Conservation (phyloP, 1,140 invertebrate species). For the Drosophila mauritiana region DNA sequence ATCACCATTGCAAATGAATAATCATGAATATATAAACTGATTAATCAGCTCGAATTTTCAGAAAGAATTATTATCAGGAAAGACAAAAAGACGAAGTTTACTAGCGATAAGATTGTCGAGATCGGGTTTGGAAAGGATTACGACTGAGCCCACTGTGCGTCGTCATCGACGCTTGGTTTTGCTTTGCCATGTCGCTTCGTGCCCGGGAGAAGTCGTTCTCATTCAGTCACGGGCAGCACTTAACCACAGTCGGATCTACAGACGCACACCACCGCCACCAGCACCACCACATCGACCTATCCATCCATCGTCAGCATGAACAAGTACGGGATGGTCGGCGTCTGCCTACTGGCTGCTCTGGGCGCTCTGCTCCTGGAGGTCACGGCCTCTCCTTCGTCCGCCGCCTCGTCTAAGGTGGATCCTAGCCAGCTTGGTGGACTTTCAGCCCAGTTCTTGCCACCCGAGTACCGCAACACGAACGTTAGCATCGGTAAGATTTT, state of each 20-base stretch:
- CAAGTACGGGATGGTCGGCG: slow-evolving; percentile 52
- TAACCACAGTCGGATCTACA: slow-evolving; percentile 19
- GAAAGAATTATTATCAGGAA: background rate
- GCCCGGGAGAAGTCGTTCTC: slow-evolving; percentile 12
- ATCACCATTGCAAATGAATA: background rate
- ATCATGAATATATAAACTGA: slow-evolving; percentile 3
- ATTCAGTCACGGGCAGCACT: slow-evolving; percentile 33
- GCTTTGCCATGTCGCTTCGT: background rate
- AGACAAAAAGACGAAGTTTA: background rate
- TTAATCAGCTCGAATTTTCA: slow-evolving; percentile 20
- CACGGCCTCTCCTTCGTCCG: slow-evolving; percentile 43
- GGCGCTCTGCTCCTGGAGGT: slow-evolving; percentile 61
- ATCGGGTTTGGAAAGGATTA: slow-evolving; percentile 2
- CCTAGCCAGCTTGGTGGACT: slow-evolving; percentile 57
- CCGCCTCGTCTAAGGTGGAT: slow-evolving; percentile 15
- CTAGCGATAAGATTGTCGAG: slow-evolving; percentile 23
- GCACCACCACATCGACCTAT: background rate
- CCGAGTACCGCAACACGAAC: slow-evolving; percentile 71
- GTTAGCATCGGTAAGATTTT: slow-evolving; percentile 57
- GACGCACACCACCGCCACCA: background rate
- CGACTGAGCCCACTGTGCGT: slow-evolving; percentile 16
- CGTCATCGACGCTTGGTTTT: background rate
- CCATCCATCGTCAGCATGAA: slow-evolving; percentile 48
- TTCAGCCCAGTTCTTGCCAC: slow-evolving; percentile 58
- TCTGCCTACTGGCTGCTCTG: slow-evolving; percentile 60